Evolutionary conservation across 2,888 invertebrate genomes (phyloP).

Genomic region (Epinotia brunnichana): DNA sequence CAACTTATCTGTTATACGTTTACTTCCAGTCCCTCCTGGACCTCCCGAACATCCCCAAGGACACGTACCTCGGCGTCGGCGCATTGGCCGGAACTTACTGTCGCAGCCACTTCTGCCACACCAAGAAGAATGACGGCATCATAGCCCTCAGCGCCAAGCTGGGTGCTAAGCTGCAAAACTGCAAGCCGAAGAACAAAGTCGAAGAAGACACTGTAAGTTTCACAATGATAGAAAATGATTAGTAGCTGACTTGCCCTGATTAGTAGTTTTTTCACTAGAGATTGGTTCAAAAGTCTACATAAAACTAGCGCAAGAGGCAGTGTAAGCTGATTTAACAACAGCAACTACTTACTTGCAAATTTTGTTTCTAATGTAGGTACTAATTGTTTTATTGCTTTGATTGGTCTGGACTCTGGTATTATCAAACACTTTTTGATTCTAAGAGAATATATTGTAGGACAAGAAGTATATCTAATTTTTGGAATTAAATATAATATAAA

Average conservation of each 20-base stretch:
- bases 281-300: neutral
- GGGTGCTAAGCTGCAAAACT: conserved; percentile 86
- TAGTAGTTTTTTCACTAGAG: no score
- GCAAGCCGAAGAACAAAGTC: conserved; percentile 85
- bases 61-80: conserved; percentile 89
- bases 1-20: neutral
- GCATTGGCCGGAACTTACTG: conserved; percentile 89
- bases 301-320: neutral
- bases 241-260: no score
- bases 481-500: neutral
- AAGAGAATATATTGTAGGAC: neutral
- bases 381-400: no score
- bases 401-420: no score
- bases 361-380: no score
- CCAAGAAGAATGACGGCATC: conserved; percentile 79
- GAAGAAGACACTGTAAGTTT: conserved; percentile 85
- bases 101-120: conserved; percentile 85
- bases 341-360: no score
- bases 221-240: no score
- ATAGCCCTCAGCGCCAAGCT: conserved; percentile 86
- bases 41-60: conserved; percentile 84
- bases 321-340: no score
- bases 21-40: conserved; percentile 82
- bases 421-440: neutral
- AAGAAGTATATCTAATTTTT: neutral